A percentile compares a stretch with the other conserved stretches of the same genome.
phyloP scores from a whole-genome alignment of 2,113 vertebrate genomes.

The Heterochromis multidens region DNA sequence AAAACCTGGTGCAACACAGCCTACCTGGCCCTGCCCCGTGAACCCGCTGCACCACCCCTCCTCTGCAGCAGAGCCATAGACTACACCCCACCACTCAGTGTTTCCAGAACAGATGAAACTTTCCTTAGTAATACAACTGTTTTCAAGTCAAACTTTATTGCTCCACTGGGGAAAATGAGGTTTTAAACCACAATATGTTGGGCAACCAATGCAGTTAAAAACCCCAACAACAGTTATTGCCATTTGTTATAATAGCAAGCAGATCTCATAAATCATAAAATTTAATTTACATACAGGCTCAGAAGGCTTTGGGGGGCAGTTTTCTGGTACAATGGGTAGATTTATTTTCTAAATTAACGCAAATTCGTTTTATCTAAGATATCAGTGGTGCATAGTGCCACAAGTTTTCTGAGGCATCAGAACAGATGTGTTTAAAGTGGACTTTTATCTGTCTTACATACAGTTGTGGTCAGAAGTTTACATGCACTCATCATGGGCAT shows the following conservation, averaged over 20 bases:
- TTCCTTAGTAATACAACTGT: constrained; percentile 3
- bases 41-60: too few relatives aligned
- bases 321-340: not conserved
- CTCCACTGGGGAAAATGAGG: not conserved
- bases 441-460: not conserved
- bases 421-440: not conserved
- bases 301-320: not conserved
- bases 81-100: too few relatives aligned
- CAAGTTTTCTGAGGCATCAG: not conserved
- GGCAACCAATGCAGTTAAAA: not conserved
- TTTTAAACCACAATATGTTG: not conserved
- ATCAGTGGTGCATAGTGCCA: not conserved
- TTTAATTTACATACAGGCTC: not conserved
- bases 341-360: not conserved
- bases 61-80: too few relatives aligned
- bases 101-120: constrained; percentile 3
- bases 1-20: too few relatives aligned
- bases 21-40: too few relatives aligned
- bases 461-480: not conserved
- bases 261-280: constrained; percentile 1
- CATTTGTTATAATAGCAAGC: not conserved
- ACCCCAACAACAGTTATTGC: not conserved
- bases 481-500: not conserved
- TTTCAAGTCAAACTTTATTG: not conserved
- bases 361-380: not conserved